These are phyloP conservation scores for Tuta absoluta DNA, from an alignment of 2,888 invertebrate genomes.

Conservation along the genomic window DNA sequence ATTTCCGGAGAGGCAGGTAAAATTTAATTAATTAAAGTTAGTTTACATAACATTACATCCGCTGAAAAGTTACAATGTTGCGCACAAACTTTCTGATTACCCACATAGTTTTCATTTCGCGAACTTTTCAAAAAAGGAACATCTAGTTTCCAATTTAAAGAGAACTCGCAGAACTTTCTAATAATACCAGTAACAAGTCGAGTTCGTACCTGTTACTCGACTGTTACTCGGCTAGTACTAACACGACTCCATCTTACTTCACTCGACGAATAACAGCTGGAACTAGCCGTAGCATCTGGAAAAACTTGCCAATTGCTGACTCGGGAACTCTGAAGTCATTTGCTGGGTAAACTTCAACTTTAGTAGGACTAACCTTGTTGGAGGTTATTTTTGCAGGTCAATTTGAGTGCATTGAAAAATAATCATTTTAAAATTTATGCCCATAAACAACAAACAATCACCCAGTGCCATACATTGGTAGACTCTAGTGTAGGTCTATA, in stretches of 20 bases:
- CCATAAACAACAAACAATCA: too few relatives aligned
- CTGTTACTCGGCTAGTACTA: background rate
- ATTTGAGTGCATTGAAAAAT: background rate
- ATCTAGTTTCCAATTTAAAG: slow-evolving; percentile 9
- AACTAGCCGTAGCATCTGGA: slow-evolving; percentile 1
- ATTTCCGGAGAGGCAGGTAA: too few relatives aligned
- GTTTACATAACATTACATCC: too few relatives aligned
- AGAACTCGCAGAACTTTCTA: background rate
- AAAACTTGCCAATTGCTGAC: slow-evolving; percentile 7
- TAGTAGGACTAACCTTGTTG: background rate
- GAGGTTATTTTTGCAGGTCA: background rate
- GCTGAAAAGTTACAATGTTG: background rate
- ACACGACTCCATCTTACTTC: background rate
- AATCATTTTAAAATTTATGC: too few relatives aligned
- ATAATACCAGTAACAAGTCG: background rate
- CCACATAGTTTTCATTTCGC: background rate
- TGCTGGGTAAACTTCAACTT: background rate
- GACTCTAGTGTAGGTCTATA: too few relatives aligned
- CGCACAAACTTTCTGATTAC: slow-evolving; percentile 7
- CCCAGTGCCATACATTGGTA: too few relatives aligned
- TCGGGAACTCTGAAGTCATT: slow-evolving; percentile 9
- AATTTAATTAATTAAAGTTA: too few relatives aligned
- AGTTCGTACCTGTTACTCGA: background rate
- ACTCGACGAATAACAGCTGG: background rate
- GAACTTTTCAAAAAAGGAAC: background rate